Percentiles rank a stretch among this genome's conserved stretches.
These are phyloP conservation scores for Melitaea athalia DNA, from an alignment of 2,888 invertebrate genomes.

Conservation along the genomic window DNA sequence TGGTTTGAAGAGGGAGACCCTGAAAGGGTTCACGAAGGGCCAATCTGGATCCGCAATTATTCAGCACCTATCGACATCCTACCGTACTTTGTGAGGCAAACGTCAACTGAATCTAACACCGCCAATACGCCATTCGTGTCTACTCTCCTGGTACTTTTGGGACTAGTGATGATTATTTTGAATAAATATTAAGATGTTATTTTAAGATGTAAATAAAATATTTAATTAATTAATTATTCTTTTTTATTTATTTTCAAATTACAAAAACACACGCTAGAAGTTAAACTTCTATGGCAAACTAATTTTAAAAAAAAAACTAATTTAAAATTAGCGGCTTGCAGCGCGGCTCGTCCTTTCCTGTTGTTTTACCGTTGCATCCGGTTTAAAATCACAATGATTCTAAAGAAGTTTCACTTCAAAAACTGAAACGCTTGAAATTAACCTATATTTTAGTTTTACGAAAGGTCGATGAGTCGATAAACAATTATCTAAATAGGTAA, in stretches of 20 bases:
- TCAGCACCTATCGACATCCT: constrained; percentile 85
- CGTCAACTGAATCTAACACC: constrained; percentile 30
- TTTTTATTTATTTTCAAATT: neutral
- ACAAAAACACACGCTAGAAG: too few relatives aligned
- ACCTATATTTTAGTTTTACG: too few relatives aligned
- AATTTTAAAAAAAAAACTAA: too few relatives aligned
- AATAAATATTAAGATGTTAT: constrained; percentile 1
- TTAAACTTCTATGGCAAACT: too few relatives aligned
- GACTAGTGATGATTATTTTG: constrained; percentile 7
- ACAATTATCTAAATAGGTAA: too few relatives aligned
- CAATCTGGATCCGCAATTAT: constrained; percentile 84
- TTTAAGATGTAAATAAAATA: neutral
- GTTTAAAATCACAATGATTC: too few relatives aligned
- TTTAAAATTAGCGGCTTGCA: too few relatives aligned
- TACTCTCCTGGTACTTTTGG: constrained; percentile 15
- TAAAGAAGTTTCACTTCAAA: too few relatives aligned
- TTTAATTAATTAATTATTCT: neutral
- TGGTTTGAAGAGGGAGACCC: constrained; percentile 86
- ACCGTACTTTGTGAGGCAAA: constrained; percentile 84
- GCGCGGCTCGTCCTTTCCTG: too few relatives aligned
- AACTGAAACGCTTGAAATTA: too few relatives aligned
- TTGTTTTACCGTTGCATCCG: too few relatives aligned
- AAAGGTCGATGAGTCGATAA: too few relatives aligned
- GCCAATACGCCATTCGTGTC: constrained; percentile 46
- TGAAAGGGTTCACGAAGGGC: constrained; percentile 76